Evolutionary conservation across 1,140 invertebrate genomes (phyloP).

Genomic region (Campoletis sonorensis): DNA sequence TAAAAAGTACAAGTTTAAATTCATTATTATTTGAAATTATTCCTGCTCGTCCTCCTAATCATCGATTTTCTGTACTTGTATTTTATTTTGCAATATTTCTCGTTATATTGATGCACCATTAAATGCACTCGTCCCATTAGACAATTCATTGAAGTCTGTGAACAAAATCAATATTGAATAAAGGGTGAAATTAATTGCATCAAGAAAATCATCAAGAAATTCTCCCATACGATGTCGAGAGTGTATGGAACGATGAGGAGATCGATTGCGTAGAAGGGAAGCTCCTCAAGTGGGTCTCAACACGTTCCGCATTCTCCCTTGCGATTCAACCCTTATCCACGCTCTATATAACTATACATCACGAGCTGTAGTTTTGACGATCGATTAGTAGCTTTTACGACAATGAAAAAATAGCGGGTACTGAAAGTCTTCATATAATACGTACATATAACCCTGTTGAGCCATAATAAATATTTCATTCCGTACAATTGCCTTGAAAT

Average conservation of each 20-base stretch:
- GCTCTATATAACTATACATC: background rate
- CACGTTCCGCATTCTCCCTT: background rate
- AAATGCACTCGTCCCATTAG: too few relatives aligned
- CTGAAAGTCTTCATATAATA: too few relatives aligned
- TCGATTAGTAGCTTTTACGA: background rate
- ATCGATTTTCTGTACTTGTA: background rate
- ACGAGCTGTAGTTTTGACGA: background rate
- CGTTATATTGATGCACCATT: too few relatives aligned
- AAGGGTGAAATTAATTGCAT: constrained; percentile 3
- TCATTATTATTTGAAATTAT: too few relatives aligned
- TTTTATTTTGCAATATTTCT: background rate
- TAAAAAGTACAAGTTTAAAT: too few relatives aligned
- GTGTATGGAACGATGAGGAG: background rate
- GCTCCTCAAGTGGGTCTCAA: constrained; percentile 11
- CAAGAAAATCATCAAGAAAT: constrained; percentile 12
- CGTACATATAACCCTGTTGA: too few relatives aligned
- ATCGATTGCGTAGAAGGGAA: constrained; percentile 6
- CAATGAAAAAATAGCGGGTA: background rate
- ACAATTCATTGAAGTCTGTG: background rate
- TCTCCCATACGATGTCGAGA: background rate
- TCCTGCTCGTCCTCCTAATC: too few relatives aligned
- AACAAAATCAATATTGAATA: constrained; percentile 13
- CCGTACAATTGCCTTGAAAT: too few relatives aligned
- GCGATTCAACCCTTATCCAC: background rate
- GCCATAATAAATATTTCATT: background rate